These are phyloP conservation scores for Psittacula derbiana DNA, from an alignment of 2,797 vertebrate genomes.

Conservation along the genomic window DNA sequence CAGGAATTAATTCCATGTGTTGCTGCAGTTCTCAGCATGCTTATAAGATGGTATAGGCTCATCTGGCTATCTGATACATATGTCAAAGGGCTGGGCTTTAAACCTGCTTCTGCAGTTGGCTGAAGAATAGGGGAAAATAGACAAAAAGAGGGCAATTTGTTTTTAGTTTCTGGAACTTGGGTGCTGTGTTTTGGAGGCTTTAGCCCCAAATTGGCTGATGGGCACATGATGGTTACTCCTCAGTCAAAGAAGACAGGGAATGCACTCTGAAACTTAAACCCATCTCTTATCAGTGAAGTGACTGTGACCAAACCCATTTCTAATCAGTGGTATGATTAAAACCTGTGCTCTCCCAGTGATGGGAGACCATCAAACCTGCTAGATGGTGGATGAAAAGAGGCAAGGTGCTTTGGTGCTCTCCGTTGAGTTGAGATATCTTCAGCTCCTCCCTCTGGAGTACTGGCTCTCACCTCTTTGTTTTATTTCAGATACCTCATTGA, in stretches of 20 bases:
- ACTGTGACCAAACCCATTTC: neutral
- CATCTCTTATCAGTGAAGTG: neutral
- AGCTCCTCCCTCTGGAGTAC: neutral
- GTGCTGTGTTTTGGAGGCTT: rapidly evolving
- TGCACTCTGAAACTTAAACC: neutral
- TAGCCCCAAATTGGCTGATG: neutral
- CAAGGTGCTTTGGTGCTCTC: neutral
- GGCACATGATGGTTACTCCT: neutral
- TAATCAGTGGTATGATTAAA: neutral
- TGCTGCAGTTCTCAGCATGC: neutral
- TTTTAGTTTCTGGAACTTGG: neutral
- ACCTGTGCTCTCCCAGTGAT: neutral
- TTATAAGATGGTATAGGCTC: neutral
- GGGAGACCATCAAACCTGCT: neutral
- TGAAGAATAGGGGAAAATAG: neutral
- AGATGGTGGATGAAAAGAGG: neutral
- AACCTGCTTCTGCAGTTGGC: neutral
- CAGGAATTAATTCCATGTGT: neutral
- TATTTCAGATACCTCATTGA: neutral
- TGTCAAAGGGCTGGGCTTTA: neutral
- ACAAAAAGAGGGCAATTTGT: neutral
- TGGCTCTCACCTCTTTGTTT: neutral
- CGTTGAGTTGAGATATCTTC: neutral
- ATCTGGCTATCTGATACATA: rapidly evolving
- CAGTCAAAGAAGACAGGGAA: neutral